Evolutionary conservation across 2,888 invertebrate species (phyloP), one percentile per base, ranked within the genome.

Genomic region (Drepanosiphum platanoidis): DNA sequence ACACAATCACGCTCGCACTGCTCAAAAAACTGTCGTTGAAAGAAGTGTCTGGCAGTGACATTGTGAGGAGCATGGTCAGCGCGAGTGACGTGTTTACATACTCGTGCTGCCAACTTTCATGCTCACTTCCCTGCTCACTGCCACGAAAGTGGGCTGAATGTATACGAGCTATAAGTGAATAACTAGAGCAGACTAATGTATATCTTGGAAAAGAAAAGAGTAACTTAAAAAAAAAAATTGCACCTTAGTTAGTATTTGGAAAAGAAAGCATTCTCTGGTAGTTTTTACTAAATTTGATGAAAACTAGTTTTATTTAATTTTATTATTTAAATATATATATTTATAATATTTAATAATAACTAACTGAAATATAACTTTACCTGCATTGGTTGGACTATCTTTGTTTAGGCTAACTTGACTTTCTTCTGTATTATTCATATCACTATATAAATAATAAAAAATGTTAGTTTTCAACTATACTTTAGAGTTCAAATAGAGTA

Each of bases 351-450:
- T n/a, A n/a, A n/a, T n/a, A n/a, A n/a, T 8, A 52, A 52, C 22
- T 18, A 52, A 52, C 52, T 52, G 3, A 0, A 18, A 52, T 52
- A 52, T n/a, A 42, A 74, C 42, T 68, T 58, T 84, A 84, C 84
- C 84, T 77, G 84, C 22, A 77, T 58, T 64, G n/a, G 74, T 83
- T 18, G 84, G 84, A 70, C 84, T 84, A 32, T 77, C 83, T 77
- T 75, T 84, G 8, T 5, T 75, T 1, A 42, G 27, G 58, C 68
- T 36, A 68, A 30, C 39, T 70, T 32, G 77, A 39, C 18, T 70
- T 52, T 66, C 75, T 68, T 84, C 84, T 32, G 58, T 7, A 1
- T 71, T 36, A 72, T 72, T 82, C 7, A n/a, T 42, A 15, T 82
- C 61, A 82, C 81, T 82, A 72, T n/a, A 71, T 71, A 71, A 71